Evolutionary conservation across 2,113 vertebrate species (phyloP), one percentile per base, ranked within the genome.

Genomic region (Cebidichthys violaceus): DNA sequence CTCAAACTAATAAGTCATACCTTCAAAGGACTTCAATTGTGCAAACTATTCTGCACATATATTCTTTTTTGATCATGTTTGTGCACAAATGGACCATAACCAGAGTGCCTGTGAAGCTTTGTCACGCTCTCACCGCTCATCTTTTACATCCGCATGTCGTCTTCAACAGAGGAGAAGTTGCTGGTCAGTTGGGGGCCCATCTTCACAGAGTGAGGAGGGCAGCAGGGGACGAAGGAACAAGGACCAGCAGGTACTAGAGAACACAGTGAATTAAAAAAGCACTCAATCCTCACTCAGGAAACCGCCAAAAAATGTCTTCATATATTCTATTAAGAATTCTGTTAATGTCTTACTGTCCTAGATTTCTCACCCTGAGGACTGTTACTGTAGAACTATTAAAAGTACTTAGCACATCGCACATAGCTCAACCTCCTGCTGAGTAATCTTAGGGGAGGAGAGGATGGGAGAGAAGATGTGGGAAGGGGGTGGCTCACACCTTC

Each of bases 191-290:
- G 92, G 96, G 33, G 87, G 93, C 6, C 88, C 95, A 45, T 95
- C 95, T 0, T 90, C 95, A 6, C 95, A 95, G 74, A 94, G 90
- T 0, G 94, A 96, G 83, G 97, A 97, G 64, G 92, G 90, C 90
- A 92, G 94, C 90, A 89, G 95, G 64, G 95, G 95, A 83, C 95
- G 95, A 71, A 96, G 95, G 68, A 94, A 93, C 88, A 96, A 96
- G 67, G 95, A 92, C 86, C 96, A 96, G 77, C 93, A 95, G 69
- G 92, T 95, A 86, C 60, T 60, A 65, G 13, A 3, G 55, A 57
- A n/a, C 47, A 65, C 50, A 20, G 8, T 5, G 1, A 52, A 77
- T 55, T 37, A 10, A n/a, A 24, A 14, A 69, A 29, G 18, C 47
- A 43, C 10, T 55, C 47, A 59, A 24, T 24, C 14, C 11, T 24